Base-by-base conservation (phyloP, 2,888 invertebrate genomes). In the Agrochola circellaris region DNA sequence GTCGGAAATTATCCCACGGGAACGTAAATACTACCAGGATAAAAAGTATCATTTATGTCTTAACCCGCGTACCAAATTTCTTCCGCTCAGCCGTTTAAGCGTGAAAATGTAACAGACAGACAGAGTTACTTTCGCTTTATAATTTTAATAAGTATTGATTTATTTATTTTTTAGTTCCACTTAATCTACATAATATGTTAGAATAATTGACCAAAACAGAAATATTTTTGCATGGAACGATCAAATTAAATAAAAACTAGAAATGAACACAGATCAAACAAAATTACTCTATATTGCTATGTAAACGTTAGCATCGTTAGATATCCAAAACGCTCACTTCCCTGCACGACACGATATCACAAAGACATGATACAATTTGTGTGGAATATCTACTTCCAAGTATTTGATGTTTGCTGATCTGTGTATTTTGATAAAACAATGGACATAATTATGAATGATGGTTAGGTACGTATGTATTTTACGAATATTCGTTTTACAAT, bases 331-430 rank as follows among this genome's bases (percentile, higher is more conserved):
- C 81, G 56, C n/a, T 73, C 64, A 73, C 51, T 78, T 76, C 66
- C 76, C 58, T 20, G 23, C 15, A 30, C 60, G 45, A 66, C 51
- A 54, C 38, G 48, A 66, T 73, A 61, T 60, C 65, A 81, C 58
- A 64, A 66, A 75, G 56, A 42, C 45, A 54, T 65, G 48, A 83
- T 72, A 71, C 56, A 26, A 58, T 77, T 82, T 77, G 77, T 61
- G 73, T 72, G 68, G 38, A 81, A 64, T 77, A 75, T 66, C 54
- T 20, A 76, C 69, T 81, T 82, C 75, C 45, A 70, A 69, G 75
- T 68, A 71, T 58, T 61, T 58, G 45, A 70, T 70, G 82, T 78
- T 75, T 70, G 72, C 79, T 75, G 71, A 70, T 75, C 72, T 70
- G 51, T 26, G 51, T 68, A 74, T 75, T 79, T 75, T 62, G 66